Conservation (phyloP, 2,797 vertebrate genomes). For the Anolis apletophallus region DNA sequence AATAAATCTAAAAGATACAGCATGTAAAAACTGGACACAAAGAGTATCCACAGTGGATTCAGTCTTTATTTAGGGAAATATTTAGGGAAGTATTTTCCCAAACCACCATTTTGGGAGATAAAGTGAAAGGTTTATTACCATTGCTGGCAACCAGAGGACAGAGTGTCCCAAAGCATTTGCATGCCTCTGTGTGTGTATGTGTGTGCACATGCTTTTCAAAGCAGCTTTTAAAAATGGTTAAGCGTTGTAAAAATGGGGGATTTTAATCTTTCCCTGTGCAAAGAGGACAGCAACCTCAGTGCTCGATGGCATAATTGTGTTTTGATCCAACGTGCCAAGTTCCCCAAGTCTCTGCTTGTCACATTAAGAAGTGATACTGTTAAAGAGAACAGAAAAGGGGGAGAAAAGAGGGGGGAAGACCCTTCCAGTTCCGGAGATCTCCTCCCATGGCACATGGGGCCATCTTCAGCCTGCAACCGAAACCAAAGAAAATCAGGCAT, state of each 20-base stretch:
- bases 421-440: rapidly evolving
- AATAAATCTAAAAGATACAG: neutral
- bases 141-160: neutral
- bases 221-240: constrained; percentile 6
- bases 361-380: constrained; percentile 35
- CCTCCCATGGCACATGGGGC: neutral
- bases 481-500: neutral
- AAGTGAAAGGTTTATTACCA: constrained; percentile 46
- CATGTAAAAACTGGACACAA: rapidly evolving
- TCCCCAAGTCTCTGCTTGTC: constrained; percentile 31
- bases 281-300: constrained; percentile 17
- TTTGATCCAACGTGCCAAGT: constrained; percentile 41
- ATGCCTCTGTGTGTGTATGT: rapidly evolving
- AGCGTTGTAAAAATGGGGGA: neutral
- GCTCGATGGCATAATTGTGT: constrained; percentile 31
- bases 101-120: neutral
- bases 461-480: neutral
- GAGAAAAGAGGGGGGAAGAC: neutral
- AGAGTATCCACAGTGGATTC: rapidly evolving
- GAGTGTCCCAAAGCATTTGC: rapidly evolving
- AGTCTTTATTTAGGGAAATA: neutral
- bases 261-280: neutral
- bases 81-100: neutral
- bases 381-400: neutral
- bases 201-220: neutral